These are phyloP conservation scores for Harpalus rubripes DNA, from an alignment of 2,888 invertebrate species.

Conservation along the genomic window DNA sequence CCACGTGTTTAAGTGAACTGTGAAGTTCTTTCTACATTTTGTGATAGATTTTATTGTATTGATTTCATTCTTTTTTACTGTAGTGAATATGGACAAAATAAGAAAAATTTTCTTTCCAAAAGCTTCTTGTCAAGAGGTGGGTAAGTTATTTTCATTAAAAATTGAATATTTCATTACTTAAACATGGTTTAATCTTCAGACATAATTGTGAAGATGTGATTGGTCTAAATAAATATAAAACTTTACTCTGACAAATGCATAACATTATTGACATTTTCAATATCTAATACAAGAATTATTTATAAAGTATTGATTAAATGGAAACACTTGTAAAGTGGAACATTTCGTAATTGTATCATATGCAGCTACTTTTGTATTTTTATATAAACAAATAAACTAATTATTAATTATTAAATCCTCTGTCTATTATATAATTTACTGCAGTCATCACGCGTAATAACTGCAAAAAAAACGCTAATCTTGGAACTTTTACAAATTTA, in stretches of 20 bases:
- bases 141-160: slow-evolving; percentile 79
- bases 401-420: no score
- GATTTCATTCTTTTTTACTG: slow-evolving; percentile 38
- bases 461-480: slow-evolving; percentile 24
- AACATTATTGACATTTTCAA: no score
- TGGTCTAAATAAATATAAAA: no score
- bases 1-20: slow-evolving; percentile 38
- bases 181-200: slow-evolving; percentile 19
- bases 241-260: no score
- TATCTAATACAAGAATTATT: no score
- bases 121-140: slow-evolving; percentile 88
- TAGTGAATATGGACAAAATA: slow-evolving; percentile 58
- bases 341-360: no score
- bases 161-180: slow-evolving; percentile 59
- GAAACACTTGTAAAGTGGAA: no score
- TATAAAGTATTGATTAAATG: no score
- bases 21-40: slow-evolving; percentile 42
- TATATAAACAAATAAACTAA: no score
- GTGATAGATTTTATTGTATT: slow-evolving; percentile 61
- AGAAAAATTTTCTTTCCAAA: slow-evolving; percentile 78
- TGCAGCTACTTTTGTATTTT: no score
- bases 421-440: no score
- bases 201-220: not conserved
- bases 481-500: slow-evolving; percentile 18
- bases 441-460: not conserved